Evolutionary conservation across 2,113 vertebrate genomes (phyloP), one percentile per base, ranked within the genome.

Genomic region (Strix aluco): DNA sequence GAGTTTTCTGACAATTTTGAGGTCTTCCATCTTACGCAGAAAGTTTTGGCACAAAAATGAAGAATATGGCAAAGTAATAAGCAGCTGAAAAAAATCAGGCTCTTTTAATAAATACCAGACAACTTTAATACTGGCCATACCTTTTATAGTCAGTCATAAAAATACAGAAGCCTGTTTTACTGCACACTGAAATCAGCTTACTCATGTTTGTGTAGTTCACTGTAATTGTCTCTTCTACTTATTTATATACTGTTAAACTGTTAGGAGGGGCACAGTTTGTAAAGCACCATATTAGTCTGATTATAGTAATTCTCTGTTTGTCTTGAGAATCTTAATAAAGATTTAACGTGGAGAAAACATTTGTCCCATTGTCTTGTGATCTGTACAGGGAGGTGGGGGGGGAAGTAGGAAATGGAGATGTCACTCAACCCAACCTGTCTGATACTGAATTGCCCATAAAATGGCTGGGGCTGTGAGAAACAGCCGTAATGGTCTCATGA

Each of bases 291-390:
- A 0, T 38, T 36, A 81, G 9, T 27, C 58, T 61, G 49, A 57
- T 66, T 16, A 26, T 3, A 62, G 34, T 13, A 58, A 52, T 61
- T 49, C 34, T 75, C 30, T 89, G 61, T 77, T 77, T 87, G 36
- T 91, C 73, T 90, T 62, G 70, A 85, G 86, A 91, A 97, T 94
- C 85, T 27, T 21, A 95, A 96, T 94, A 95, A 95, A 95, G 66
- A 21, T 62, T 87, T 87, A 49, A 73, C 11, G 7, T 85, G 82
- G 30, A 95, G 14, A 71, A 95, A 96, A 72, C 40, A 6, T 73
- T 62, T 87, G 46, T 73, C 81, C 46, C 91, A 88, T 92, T 0
- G 1, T 94, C 52, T 36, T 93, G 88, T 94, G 58, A n/a, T 91
- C 49, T 77, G 49, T 87, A 21, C 2, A 27, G 62, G 71, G 57